These are phyloP conservation scores for Druon quercuslanigerum DNA, from an alignment of 1,140 invertebrate genomes.

Conservation along the genomic window DNA sequence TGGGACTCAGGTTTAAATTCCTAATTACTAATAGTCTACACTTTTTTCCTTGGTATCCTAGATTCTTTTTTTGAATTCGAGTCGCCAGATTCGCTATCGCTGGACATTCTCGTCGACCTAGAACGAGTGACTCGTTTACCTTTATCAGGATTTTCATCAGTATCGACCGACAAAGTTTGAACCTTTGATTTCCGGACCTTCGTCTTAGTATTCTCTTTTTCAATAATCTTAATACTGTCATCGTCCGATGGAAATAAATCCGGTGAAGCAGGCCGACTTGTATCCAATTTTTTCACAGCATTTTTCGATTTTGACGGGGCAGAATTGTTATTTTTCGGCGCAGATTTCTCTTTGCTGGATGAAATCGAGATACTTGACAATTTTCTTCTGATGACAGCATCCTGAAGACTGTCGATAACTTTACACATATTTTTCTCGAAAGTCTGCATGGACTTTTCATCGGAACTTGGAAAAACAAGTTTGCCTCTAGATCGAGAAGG, in stretches of 20 bases:
- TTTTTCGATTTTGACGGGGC: background rate
- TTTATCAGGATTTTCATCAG: background rate
- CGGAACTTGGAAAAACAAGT: background rate
- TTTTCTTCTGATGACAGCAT: background rate
- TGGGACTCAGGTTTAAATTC: background rate
- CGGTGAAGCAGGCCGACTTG: background rate
- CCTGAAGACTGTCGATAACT: background rate
- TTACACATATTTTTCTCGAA: background rate
- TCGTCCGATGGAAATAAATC: constrained; percentile 11
- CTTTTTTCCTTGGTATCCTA: background rate
- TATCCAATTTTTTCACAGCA: background rate
- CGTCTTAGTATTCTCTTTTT: background rate
- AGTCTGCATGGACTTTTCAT: background rate
- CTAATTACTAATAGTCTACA: background rate
- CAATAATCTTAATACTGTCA: background rate
- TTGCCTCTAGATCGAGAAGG: background rate
- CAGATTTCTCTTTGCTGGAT: background rate
- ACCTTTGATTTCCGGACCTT: background rate
- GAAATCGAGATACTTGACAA: background rate
- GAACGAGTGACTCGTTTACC: background rate
- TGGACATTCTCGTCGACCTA: background rate
- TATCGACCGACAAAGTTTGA: background rate
- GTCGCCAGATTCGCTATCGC: background rate
- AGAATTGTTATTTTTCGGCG: background rate
- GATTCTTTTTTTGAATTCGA: constrained; percentile 20